Percentiles rank a stretch among this genome's conserved stretches.
Conservation (phyloP, 2,797 vertebrate genomes). For the Danio albolineatus region DNA sequence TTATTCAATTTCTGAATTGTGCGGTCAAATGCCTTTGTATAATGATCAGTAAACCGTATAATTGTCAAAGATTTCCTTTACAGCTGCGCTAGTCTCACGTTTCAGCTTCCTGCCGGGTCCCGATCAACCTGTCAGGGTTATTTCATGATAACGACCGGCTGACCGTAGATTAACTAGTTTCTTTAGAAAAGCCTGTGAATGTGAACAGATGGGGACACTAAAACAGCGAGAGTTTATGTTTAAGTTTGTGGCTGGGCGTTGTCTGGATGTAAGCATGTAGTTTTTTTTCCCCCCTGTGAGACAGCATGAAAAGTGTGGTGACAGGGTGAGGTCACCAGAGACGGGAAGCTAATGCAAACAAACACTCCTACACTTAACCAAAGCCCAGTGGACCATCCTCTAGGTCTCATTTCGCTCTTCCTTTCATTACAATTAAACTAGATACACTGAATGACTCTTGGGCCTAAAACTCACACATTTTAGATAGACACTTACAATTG, state of each 20-base stretch:
- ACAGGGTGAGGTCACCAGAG: conserved; percentile 52
- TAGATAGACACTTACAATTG: conserved; percentile 19
- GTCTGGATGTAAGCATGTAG: conserved; percentile 42
- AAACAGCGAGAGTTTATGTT: conserved; percentile 34
- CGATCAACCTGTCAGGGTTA: conserved; percentile 17
- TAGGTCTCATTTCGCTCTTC: conserved; percentile 27
- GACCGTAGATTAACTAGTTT: neutral
- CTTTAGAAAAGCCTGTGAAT: conserved; percentile 31
- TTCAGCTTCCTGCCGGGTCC: neutral
- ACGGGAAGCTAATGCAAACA: conserved; percentile 44
- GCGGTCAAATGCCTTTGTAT: neutral
- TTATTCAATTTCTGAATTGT: neutral
- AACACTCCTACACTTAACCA: conserved; percentile 48
- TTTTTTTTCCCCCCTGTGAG: conserved; percentile 30
- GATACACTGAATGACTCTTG: conserved; percentile 58
- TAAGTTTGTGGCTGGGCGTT: conserved; percentile 45
- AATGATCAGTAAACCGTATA: neutral
- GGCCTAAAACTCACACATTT: conserved; percentile 38
- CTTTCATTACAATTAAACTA: conserved; percentile 52
- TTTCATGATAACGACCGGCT: neutral
- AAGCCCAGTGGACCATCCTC: conserved; percentile 19
- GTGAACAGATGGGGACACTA: conserved; percentile 36
- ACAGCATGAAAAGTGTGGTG: conserved; percentile 51
- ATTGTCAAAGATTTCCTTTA: neutral
- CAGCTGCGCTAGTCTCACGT: neutral